Evolutionary conservation across 2,113 vertebrate species (phyloP).

Genomic region (Eleginops maclovinus): DNA sequence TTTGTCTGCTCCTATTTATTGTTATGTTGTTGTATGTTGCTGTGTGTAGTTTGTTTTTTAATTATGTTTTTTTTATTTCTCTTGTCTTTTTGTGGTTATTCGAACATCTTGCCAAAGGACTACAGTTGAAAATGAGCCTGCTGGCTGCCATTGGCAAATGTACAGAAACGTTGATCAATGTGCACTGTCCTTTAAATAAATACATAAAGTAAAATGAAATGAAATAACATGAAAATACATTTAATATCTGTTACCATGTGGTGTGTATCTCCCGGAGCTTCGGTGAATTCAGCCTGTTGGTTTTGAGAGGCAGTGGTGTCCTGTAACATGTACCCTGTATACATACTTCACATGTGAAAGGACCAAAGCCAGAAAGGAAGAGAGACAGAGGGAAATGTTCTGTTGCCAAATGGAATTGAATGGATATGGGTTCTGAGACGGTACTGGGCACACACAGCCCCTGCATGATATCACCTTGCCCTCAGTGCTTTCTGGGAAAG

Average conservation of each 20-base stretch:
- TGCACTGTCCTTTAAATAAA: too few species aligned
- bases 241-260: constrained; percentile 23
- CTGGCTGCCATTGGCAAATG: too few species aligned
- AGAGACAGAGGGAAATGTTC: constrained; percentile 50
- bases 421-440: constrained; percentile 56
- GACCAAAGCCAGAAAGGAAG: constrained; percentile 58
- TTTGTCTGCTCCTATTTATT: too few species aligned
- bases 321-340: constrained; percentile 48
- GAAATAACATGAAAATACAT: constrained; percentile 19
- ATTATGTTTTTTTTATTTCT: too few species aligned
- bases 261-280: constrained; percentile 20
- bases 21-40: too few species aligned
- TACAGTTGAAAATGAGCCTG: too few species aligned
- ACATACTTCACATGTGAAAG: constrained; percentile 61
- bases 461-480: constrained; percentile 75
- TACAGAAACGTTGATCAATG: too few species aligned
- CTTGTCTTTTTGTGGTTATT: too few species aligned
- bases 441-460: constrained; percentile 52
- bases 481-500: constrained; percentile 61
- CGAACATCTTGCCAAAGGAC: too few species aligned
- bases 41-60: too few species aligned
- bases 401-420: constrained; percentile 52
- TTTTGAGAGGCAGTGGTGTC: constrained; percentile 40
- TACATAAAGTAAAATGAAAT: too few species aligned
- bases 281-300: constrained; percentile 23